These are phyloP conservation scores for Prosopocoilus inquinatus DNA, from an alignment of 2,888 invertebrate species.

Conservation along the genomic window DNA sequence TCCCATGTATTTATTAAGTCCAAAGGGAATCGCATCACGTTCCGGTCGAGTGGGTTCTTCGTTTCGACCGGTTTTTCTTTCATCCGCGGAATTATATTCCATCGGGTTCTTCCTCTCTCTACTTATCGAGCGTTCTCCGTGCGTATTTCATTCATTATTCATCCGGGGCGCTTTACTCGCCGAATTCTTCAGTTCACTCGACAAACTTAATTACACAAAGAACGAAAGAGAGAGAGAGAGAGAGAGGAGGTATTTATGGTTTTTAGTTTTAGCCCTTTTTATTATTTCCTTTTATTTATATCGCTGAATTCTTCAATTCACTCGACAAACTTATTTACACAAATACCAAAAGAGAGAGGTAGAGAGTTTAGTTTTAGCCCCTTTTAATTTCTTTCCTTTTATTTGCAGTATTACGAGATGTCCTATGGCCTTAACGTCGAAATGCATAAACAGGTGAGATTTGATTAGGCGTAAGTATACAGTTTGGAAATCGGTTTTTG, in stretches of 20 bases:
- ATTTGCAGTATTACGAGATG: conserved; percentile 97
- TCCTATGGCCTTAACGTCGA: conserved; percentile 96
- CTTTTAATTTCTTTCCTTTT: conserved; percentile 39
- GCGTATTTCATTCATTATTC: conserved; percentile 4
- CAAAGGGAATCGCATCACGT: too few species aligned
- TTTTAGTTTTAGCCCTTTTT: conserved; percentile 14
- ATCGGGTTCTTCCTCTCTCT: too few species aligned
- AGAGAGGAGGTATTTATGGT: conserved; percentile 12
- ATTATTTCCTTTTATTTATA: conserved; percentile 56
- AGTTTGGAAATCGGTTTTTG: neutral
- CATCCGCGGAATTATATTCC: too few species aligned
- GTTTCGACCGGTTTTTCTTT: too few species aligned
- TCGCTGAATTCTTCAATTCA: conserved; percentile 6
- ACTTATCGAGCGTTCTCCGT: neutral
- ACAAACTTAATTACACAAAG: conserved; percentile 9
- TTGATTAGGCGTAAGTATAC: neutral
- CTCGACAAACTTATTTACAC: conserved; percentile 11
- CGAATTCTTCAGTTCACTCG: conserved; percentile 6
- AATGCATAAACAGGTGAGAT: conserved; percentile 96
- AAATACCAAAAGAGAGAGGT: too few species aligned
- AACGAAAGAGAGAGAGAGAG: conserved; percentile 6
- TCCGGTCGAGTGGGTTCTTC: too few species aligned
- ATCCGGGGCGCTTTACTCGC: conserved; percentile 8
- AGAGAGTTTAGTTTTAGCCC: conserved; percentile 11
- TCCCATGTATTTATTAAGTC: too few species aligned